phyloP scores from a whole-genome alignment of 2,888 invertebrate species.

The Clusia tigrina region DNA sequence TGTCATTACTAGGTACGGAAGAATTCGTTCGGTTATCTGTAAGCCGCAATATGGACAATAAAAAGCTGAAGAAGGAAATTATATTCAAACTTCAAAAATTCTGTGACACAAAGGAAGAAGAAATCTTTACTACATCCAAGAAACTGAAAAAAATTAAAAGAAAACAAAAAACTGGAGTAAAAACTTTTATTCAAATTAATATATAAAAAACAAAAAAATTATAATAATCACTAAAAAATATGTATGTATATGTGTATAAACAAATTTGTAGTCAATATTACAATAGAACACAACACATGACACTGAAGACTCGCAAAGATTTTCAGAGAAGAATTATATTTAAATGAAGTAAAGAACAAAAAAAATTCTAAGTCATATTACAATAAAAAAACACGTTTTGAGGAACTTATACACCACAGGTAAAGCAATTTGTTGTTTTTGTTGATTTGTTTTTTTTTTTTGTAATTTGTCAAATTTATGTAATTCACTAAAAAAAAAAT shows the following conservation, averaged over 20 bases:
- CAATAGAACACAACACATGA: slow-evolving; percentile 17
- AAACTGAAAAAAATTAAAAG: too few species aligned
- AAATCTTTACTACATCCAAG: too few species aligned
- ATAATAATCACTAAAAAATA: slow-evolving; percentile 7
- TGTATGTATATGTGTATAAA: slow-evolving; percentile 13
- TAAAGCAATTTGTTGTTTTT: slow-evolving; percentile 52
- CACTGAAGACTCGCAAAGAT: slow-evolving; percentile 12
- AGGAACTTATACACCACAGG: slow-evolving; percentile 63
- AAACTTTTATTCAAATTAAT: background rate
- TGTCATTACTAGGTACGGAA: too few species aligned
- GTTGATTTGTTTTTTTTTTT: slow-evolving; percentile 24
- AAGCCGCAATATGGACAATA: too few species aligned
- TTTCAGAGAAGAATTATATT: background rate
- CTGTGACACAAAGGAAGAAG: background rate
- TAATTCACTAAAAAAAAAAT: too few species aligned
- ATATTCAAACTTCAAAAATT: background rate
- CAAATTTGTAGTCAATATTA: background rate
- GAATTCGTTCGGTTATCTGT: too few species aligned
- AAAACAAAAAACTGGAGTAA: slow-evolving; percentile 15
- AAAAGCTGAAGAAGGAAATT: too few species aligned
- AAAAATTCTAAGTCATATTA: slow-evolving; percentile 26
- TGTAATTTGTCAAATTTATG: too few species aligned
- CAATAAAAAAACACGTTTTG: slow-evolving; percentile 42
- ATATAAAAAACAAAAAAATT: too few species aligned
- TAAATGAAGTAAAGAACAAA: slow-evolving; percentile 25